Evolutionary conservation across 1,140 invertebrate species (phyloP).

Genomic region (Tetramorium alpestre): DNA sequence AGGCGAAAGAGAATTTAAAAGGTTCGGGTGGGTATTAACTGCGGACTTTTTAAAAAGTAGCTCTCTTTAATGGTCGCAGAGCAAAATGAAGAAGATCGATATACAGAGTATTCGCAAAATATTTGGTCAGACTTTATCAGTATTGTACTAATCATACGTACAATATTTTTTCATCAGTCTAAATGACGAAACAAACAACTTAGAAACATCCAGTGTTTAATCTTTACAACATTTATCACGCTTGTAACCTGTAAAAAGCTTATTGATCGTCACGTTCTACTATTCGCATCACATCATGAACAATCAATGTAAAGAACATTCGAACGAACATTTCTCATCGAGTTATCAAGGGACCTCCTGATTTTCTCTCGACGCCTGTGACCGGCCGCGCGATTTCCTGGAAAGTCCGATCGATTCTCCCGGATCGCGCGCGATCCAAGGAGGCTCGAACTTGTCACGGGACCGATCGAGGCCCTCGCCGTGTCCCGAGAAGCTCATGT

Average conservation of each 20-base stretch:
- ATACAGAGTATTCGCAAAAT: not conserved
- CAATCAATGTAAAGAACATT: not conserved
- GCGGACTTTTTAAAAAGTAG: conserved; percentile 30
- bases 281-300: not conserved
- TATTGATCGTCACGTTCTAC: not conserved
- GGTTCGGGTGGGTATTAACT: conserved; percentile 21
- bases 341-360: not conserved
- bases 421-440: conserved; percentile 49
- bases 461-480: conserved; percentile 76
- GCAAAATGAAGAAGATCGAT: not conserved
- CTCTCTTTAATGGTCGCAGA: conserved; percentile 22
- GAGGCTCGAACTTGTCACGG: conserved; percentile 74
- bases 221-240: not conserved
- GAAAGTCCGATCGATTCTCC: conserved; percentile 62
- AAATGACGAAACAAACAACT: not conserved
- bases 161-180: not conserved
- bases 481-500: conserved; percentile 82
- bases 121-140: not conserved
- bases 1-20: conserved; percentile 31
- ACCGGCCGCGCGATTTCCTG: conserved; percentile 55
- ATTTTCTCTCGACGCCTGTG: conserved; percentile 18
- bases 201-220: not conserved
- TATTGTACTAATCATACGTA: not conserved
- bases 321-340: not conserved
- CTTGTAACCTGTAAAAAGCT: not conserved